phyloP scores from a whole-genome alignment of 2,113 vertebrate genomes.

The Grantiella picta region DNA sequence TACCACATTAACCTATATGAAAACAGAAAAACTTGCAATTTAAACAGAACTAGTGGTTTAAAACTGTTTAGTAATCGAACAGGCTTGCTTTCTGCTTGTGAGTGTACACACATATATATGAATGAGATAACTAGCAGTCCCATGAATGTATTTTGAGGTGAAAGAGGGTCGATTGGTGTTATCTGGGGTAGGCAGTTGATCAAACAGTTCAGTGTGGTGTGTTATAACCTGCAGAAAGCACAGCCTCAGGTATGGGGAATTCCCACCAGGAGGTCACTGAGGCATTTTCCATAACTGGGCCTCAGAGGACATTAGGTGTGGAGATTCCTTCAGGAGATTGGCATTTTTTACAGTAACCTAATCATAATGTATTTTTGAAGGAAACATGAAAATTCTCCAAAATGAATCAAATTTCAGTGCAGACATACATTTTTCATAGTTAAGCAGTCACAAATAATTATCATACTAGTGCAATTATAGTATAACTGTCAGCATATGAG shows the following conservation, averaged over 20 bases:
- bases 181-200: not conserved
- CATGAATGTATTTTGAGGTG: not conserved
- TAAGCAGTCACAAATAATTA: not conserved
- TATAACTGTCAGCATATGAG: not conserved
- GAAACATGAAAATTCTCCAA: not conserved
- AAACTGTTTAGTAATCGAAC: not conserved
- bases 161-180: not conserved
- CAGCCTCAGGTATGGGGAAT: not conserved
- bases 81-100: not conserved
- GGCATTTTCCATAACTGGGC: not conserved
- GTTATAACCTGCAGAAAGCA: not conserved
- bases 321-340: not conserved
- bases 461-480: fast-evolving
- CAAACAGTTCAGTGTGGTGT: fast-evolving
- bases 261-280: not conserved
- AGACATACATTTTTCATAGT: not conserved
- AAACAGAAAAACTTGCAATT: not conserved
- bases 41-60: not conserved
- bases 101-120: fast-evolving
- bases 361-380: not conserved
- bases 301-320: fast-evolving
- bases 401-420: not conserved
- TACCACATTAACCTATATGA: fast-evolving
- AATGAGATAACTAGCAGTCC: fast-evolving
- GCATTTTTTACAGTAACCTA: not conserved